A percentile compares a stretch with the other conserved stretches of the same genome.
Conservation (phyloP, 2,113 vertebrate species). For the Balaeniceps rex region DNA sequence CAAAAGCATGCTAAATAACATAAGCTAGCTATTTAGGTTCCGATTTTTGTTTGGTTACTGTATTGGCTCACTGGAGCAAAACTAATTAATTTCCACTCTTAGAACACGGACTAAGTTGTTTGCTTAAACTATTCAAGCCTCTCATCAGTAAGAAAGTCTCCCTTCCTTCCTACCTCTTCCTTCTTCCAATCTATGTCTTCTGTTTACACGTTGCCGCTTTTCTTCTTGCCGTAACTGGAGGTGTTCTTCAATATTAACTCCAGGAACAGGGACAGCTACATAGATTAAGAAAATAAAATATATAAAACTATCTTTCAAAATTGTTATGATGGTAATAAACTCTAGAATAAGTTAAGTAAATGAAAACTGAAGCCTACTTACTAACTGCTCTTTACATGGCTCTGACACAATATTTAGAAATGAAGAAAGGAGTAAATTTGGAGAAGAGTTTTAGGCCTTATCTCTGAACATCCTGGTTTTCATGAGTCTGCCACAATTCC, state of each 20-base stretch:
- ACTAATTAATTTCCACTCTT: not conserved
- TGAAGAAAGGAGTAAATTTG: not conserved
- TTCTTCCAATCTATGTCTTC: constrained; percentile 92
- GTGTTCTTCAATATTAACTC: constrained; percentile 98
- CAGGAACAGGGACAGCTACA: constrained; percentile 96
- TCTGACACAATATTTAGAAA: not conserved
- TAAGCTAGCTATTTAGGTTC: not conserved
- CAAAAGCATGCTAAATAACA: not conserved
- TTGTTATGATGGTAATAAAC: not conserved
- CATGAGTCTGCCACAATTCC: not conserved
- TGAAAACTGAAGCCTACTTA: not conserved
- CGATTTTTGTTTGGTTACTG: not conserved
- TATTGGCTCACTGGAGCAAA: not conserved
- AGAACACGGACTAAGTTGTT: not conserved
- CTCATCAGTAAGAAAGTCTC: not conserved
- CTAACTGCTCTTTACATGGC: not conserved
- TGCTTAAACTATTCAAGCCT: not conserved
- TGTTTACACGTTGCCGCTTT: constrained; percentile 92
- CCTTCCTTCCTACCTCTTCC: constrained; percentile 97
- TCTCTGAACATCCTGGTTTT: not conserved
- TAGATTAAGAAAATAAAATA: constrained; percentile 8
- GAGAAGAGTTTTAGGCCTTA: not conserved
- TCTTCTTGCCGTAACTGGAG: constrained; percentile 97
- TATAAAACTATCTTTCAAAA: not conserved
- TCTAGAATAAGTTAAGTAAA: not conserved